Evolutionary conservation across 2,888 invertebrate species (phyloP), one percentile per base, ranked within the genome.

Genomic region (Xestia xanthographa): DNA sequence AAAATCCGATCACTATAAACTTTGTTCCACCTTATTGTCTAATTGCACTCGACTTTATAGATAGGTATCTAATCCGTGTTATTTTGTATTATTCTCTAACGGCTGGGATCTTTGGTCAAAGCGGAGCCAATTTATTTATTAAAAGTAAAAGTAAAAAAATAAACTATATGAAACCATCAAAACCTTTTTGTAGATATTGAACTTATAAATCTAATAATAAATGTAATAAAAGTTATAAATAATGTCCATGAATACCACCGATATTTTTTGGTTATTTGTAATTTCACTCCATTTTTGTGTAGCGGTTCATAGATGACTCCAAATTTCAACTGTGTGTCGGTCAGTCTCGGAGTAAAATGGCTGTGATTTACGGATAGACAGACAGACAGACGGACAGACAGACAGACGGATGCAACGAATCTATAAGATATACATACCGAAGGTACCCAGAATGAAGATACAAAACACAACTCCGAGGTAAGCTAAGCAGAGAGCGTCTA

Each of bases 401-500:
- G 6, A 56, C 26, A 26, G 26, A 56, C 58, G 17, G 29, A 29
- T 6, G 17, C 17, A 17, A 29, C 56, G 56, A 26, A 56, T 56
- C 6, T 56, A 26, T n/a, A 14, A 53, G 26, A 41, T 20, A 20
- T 73, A 91, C 97, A 95, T 94, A 98, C 98, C 96, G 81, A 96
- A 95, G 86, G 97, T 96, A 45, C 97, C 88, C 0, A 97, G 72
- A n/a, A 98, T 95, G 89, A 98, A 98, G 66, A 97, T 97, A 75
- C 97, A 97, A 43, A 98, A 97, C 3, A 98, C 97, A 2, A 96
- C 91, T 0, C 97, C 96, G 17, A 98, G 96, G 90, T 98, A 98
- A 2, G 97, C 80, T 17, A 97, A 96, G 85, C 98, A 98, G 17
- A 98, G 92, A 77, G 97, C 95, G 90, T 99, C 99, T 82, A 98